Evolutionary conservation across 1,140 invertebrate species (phyloP).

Genomic region (Trigoniulus corallinus): DNA sequence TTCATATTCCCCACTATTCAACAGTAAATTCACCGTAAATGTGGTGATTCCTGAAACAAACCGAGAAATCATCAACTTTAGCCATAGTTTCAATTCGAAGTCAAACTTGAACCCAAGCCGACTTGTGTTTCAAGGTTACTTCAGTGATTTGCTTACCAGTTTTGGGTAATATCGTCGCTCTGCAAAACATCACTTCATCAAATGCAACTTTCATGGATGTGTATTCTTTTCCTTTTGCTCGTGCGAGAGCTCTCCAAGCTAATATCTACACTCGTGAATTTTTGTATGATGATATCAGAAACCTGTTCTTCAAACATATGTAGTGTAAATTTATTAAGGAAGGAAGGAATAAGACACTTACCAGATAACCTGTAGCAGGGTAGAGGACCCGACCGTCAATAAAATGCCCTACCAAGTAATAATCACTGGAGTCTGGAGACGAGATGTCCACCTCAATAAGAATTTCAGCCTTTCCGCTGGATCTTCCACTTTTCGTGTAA

Average conservation of each 20-base stretch:
- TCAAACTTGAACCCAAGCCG: conserved; percentile 8
- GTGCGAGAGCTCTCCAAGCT: conserved; percentile 83
- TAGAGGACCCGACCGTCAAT: conserved; percentile 89
- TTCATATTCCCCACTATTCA: conserved; percentile 78
- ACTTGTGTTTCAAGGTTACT: neutral
- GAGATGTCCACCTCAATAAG: neutral
- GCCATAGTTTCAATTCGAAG: too few relatives aligned
- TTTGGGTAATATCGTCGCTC: conserved; percentile 80
- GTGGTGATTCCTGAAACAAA: too few relatives aligned
- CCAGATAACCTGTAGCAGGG: conserved; percentile 86
- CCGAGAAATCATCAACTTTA: too few relatives aligned
- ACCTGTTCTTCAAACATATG: neutral
- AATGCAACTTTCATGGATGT: conserved; percentile 67
- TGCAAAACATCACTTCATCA: conserved; percentile 70
- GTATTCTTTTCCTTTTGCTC: conserved; percentile 51
- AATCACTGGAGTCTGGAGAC: conserved; percentile 31
- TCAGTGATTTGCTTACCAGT: conserved; percentile 35
- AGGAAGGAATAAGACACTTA: conserved; percentile 22
- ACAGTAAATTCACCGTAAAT: too few relatives aligned
- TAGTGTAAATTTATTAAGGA: too few relatives aligned
- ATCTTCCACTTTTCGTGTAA: too few relatives aligned
- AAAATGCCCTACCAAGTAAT: conserved; percentile 64
- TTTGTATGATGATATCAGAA: neutral
- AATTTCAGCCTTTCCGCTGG: neutral
- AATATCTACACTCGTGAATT: conserved; percentile 32